phyloP scores from a whole-genome alignment of 2,113 vertebrate species.

The Amphilophus citrinellus region DNA sequence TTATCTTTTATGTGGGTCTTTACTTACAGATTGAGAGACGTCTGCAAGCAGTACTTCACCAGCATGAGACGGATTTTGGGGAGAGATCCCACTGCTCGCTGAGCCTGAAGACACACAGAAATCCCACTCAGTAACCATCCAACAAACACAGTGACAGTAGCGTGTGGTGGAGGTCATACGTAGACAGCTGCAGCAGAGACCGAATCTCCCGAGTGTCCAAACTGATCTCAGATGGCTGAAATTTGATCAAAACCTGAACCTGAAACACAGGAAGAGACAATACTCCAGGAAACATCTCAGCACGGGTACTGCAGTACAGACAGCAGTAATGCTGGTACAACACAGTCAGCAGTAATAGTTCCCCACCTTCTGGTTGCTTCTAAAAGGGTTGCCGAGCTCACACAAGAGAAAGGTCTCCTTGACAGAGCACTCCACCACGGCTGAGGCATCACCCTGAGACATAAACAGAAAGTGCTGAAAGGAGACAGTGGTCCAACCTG shows the following conservation, averaged over 20 bases:
- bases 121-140: background rate
- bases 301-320: background rate
- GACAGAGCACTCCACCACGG: constrained; percentile 31
- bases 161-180: constrained; percentile 77
- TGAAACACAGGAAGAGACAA: constrained; percentile 56
- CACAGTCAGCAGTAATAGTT: background rate
- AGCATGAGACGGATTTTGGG: constrained; percentile 78
- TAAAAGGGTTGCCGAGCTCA: constrained; percentile 91
- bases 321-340: background rate
- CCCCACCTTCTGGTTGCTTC: constrained; percentile 84
- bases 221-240: constrained; percentile 83
- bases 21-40: constrained; percentile 74
- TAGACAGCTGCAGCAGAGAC: constrained; percentile 85
- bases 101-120: constrained; percentile 77
- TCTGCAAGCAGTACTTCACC: constrained; percentile 85
- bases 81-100: constrained; percentile 85
- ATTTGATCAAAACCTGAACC: constrained; percentile 85
- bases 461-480: background rate
- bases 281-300: background rate
- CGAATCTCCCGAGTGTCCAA: constrained; percentile 82
- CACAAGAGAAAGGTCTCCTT: constrained; percentile 79
- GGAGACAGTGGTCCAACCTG: background rate
- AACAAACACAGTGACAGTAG: background rate
- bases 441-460: constrained; percentile 38
- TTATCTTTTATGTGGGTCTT: background rate